Evolutionary conservation across 2,113 vertebrate genomes (phyloP), one percentile per base, ranked within the genome.

Genomic region (Anarhynchus alexandrinus): DNA sequence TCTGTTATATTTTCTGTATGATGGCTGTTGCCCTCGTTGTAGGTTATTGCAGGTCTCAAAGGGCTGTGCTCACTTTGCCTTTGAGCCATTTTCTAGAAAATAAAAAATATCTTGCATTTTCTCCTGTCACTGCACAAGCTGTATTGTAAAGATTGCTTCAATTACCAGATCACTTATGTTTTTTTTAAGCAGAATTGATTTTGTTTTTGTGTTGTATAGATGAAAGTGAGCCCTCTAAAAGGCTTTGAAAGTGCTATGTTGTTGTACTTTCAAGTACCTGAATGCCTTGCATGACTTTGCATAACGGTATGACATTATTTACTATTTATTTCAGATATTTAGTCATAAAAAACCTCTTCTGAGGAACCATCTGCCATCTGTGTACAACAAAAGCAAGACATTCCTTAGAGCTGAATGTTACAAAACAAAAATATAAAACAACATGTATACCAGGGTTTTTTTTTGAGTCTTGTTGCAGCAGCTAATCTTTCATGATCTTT

Each of bases 121-220:
- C 89, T 95, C 61, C 92, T 97, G 91, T 97, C 95, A 93, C 38
- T 91, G 76, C 42, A 91, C 79, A 95, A 90, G 66, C 82, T 89
- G n/a, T 80, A 83, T 79, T 86, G 65, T 95, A 97, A 97, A 96
- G 91, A 97, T 96, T 88, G 72, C 85, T 71, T 96, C 97, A 95
- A 96, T 98, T 97, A 97, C 30, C 76, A 69, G 62, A 96, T 97
- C 81, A 6, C 78, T 96, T 97, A 83, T 59, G 73, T 92, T 97
- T 90, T 94, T 97, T 96, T 97, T 97, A 97, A 96, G 89, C 71
- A 96, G 93, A 94, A 97, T 65, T 96, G 82, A 97, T 98, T 97
- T 95, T 97, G 83, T 78, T 97, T 98, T 90, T 13, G 18, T 94
- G 71, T 92, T 82, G 40, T 85, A 57, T 78, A 95, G 62, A 97